Base-by-base conservation (phyloP, 2,888 invertebrate genomes). In the Netelia inedita region DNA sequence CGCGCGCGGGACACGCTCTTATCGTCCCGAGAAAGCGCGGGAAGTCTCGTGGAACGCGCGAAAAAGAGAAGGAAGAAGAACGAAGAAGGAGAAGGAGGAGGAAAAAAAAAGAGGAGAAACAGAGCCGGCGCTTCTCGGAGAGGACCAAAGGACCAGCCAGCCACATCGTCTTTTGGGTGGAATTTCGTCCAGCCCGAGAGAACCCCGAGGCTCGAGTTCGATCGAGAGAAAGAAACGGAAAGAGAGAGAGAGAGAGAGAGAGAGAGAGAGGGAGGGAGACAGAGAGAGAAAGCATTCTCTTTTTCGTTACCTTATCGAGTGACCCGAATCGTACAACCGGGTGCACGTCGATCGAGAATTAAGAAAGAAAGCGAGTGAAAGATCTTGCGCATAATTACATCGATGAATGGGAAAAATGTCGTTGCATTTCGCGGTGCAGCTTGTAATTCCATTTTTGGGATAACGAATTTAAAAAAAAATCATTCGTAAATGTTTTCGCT, bases 21-120 rank as follows among this genome's bases (percentile, higher is more conserved):
- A 85, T 85, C 85, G 85, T 57, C 28, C 35, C 46, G 80, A 80
- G 83, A 85, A 84, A 85, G 80, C 80, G 80, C 83, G 85, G 79
- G 83, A 84, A 84, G 76, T 57, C 16, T 57, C 57, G 46, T 46
- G 55, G 43, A 55, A 73, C 61, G 61, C 59, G 80, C 79, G 76
- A 73, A 71, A 76, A 50, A 61, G 65, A 78, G 66, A 61, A 66
- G 50, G 19, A 8, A 83, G 59, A 78, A 55, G 43, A 66, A 68
- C 11, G 41, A 53, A 28, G n/a, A 59, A 65, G 35, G 43, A 80
- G 28, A 72, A 50, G 21, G 57, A 74, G 10, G 28, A 43, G 53
- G 28, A 57, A 10, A 53, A 73, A 80, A 21, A 72, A 50, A 16
- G 57, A 74, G 14, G 28, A 43, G 53, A 11, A 35, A 57, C 65